A percentile compares a stretch with the other conserved stretches of the same genome.
phyloP scores from a whole-genome alignment of 2,113 vertebrate genomes.

The Lichenostomus cassidix region DNA sequence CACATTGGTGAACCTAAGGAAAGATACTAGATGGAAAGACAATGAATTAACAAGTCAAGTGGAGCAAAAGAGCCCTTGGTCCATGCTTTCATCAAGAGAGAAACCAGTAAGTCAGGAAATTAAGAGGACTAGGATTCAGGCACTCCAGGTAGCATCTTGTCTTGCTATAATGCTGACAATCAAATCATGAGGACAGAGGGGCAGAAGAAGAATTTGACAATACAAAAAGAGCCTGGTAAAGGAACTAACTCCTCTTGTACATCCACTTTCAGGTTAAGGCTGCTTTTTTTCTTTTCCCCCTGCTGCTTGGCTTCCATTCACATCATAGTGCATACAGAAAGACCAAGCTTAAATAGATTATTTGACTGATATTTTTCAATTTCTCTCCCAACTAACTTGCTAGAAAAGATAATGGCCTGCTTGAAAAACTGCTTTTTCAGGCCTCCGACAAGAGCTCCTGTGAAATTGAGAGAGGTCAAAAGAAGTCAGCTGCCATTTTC shows the following conservation, averaged over 20 bases:
- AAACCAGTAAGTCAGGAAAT: not conserved
- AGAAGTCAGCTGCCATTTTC: constrained; percentile 72
- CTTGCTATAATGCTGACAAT: not conserved
- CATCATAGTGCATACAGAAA: not conserved
- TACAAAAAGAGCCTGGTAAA: not conserved
- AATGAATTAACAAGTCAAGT: not conserved
- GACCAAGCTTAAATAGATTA: constrained; percentile 22
- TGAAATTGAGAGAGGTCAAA: constrained; percentile 67
- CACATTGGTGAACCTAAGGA: not conserved
- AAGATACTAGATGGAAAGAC: not conserved
- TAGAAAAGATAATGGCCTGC: constrained; percentile 59
- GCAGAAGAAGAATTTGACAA: not conserved
- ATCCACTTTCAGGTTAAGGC: not conserved
- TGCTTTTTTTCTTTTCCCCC: not conserved
- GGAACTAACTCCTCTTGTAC: not conserved
- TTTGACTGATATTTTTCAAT: constrained; percentile 64
- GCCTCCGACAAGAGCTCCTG: constrained; percentile 39
- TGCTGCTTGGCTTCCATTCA: not conserved
- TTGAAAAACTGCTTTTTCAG: constrained; percentile 68
- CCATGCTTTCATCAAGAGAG: not conserved
- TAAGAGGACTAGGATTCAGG: not conserved
- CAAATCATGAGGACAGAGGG: not conserved
- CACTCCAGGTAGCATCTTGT: not conserved
- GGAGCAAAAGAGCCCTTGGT: not conserved
- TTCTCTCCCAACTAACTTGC: constrained; percentile 58